Conservation (phyloP, 1,140 invertebrate species). For the Plectrocnemia conspersa region DNA sequence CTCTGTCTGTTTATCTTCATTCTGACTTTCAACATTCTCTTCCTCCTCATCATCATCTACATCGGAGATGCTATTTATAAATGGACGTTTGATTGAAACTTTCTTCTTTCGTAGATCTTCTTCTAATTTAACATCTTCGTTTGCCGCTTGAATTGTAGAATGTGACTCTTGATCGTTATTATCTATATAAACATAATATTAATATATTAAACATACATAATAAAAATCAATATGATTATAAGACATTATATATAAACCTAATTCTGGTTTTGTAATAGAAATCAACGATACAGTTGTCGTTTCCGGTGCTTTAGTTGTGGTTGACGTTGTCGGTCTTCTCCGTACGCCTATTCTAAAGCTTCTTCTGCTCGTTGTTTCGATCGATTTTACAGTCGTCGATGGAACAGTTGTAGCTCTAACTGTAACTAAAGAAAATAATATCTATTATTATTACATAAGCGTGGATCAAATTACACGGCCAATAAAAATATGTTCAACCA, state of each 20-base stretch:
- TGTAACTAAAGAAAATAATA: too few species aligned
- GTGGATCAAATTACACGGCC: too few species aligned
- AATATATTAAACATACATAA: not conserved
- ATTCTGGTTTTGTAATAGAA: not conserved
- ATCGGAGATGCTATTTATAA: not conserved
- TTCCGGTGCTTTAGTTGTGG: slow-evolving; percentile 2
- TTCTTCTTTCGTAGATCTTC: not conserved
- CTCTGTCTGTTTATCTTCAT: slow-evolving; percentile 14
- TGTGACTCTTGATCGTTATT: slow-evolving; percentile 30
- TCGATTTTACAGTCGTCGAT: too few species aligned
- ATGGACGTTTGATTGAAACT: not conserved
- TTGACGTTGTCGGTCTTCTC: slow-evolving; percentile 3
- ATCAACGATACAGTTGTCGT: not conserved
- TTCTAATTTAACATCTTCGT: slow-evolving; percentile 22
- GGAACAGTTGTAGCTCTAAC: too few species aligned
- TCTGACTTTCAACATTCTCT: not conserved
- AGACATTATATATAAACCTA: too few species aligned
- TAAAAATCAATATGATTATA: not conserved
- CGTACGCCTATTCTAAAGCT: too few species aligned
- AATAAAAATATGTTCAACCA: too few species aligned
- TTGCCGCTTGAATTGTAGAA: slow-evolving; percentile 27
- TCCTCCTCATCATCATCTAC: slow-evolving; percentile 2
- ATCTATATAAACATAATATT: slow-evolving; percentile 9
- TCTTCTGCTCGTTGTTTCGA: too few species aligned
- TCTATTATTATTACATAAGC: too few species aligned